phyloP scores from a whole-genome alignment of 2,888 invertebrate species.

The Sarcophaga variegata region DNA sequence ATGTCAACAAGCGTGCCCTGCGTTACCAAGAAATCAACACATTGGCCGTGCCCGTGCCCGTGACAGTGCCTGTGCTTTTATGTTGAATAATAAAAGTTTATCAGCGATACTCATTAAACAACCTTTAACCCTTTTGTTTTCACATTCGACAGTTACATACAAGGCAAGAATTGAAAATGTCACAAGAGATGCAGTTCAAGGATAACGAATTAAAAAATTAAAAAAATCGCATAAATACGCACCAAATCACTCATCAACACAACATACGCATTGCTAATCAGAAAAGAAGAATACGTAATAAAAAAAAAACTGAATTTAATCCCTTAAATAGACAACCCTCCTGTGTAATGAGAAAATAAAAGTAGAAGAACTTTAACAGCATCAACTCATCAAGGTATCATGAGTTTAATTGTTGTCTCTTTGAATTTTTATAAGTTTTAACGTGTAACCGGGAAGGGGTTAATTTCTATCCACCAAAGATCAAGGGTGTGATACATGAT shows the following conservation, averaged over 20 bases:
- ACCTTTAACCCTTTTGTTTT: slow-evolving; percentile 63
- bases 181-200: slow-evolving; percentile 46
- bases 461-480: slow-evolving; percentile 64
- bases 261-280: slow-evolving; percentile 55
- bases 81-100: slow-evolving; percentile 43
- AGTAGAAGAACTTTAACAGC: background rate
- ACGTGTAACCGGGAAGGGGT: slow-evolving; percentile 56
- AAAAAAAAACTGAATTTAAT: background rate
- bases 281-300: slow-evolving; percentile 3
- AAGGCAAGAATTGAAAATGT: slow-evolving; percentile 1
- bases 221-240: slow-evolving; percentile 64
- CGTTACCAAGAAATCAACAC: slow-evolving; percentile 36
- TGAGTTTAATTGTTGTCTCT: slow-evolving; percentile 34
- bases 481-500: slow-evolving; percentile 69
- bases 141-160: slow-evolving; percentile 15
- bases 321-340: slow-evolving; percentile 59
- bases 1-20: slow-evolving; percentile 62
- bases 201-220: slow-evolving; percentile 73
- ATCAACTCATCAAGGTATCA: slow-evolving; percentile 45
- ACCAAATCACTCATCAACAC: background rate
- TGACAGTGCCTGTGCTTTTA: background rate
- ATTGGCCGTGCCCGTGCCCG: background rate
- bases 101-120: slow-evolving; percentile 60
- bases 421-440: background rate
- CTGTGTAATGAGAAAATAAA: slow-evolving; percentile 13